Evolutionary conservation across 2,797 vertebrate genomes (phyloP).

Genomic region (Decapterus maruadsi): DNA sequence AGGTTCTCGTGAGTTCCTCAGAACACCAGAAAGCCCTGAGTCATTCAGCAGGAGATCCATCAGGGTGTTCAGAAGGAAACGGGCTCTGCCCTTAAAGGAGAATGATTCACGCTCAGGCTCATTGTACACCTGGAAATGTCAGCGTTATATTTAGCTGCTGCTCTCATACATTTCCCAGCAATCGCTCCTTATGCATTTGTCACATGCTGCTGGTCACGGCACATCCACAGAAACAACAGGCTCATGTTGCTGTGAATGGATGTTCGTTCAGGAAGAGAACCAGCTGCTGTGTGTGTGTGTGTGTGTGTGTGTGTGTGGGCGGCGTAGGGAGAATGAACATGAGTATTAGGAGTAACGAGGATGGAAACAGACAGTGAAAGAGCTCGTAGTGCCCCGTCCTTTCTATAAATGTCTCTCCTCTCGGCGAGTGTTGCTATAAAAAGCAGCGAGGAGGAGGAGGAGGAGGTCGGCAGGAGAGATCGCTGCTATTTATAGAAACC

Average conservation of each 20-base stretch:
- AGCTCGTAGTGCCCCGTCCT: conserved; percentile 52
- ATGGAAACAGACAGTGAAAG: conserved; percentile 60
- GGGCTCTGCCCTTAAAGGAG: conserved; percentile 2
- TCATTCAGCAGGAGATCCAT: conserved; percentile 16
- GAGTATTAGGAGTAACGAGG: conserved; percentile 43
- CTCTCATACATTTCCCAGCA: conserved; percentile 18
- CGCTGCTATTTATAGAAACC: conserved; percentile 77
- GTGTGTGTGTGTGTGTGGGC: conserved; percentile 21
- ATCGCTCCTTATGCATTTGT: conserved; percentile 1
- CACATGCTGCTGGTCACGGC: conserved; percentile 1
- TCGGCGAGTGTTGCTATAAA: conserved; percentile 77
- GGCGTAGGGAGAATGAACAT: conserved; percentile 42
- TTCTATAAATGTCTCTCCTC: conserved; percentile 75
- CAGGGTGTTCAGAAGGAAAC: conserved; percentile 15
- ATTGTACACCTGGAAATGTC: conserved; percentile 20
- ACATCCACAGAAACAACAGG: not conserved
- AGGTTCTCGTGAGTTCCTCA: too few species aligned
- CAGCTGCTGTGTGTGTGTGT: conserved; percentile 32
- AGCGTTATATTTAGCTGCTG: conserved; percentile 22
- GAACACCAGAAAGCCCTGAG: not conserved
- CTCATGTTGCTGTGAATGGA: conserved; percentile 33
- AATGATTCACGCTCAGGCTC: not conserved
- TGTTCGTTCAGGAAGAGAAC: conserved; percentile 9
- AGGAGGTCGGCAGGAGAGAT: conserved; percentile 58
- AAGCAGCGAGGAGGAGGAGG: conserved; percentile 71